Base-by-base conservation (phyloP, 37 sponge, comb jelly and placozoan genomes). In the Beroe forskalii region DNA sequence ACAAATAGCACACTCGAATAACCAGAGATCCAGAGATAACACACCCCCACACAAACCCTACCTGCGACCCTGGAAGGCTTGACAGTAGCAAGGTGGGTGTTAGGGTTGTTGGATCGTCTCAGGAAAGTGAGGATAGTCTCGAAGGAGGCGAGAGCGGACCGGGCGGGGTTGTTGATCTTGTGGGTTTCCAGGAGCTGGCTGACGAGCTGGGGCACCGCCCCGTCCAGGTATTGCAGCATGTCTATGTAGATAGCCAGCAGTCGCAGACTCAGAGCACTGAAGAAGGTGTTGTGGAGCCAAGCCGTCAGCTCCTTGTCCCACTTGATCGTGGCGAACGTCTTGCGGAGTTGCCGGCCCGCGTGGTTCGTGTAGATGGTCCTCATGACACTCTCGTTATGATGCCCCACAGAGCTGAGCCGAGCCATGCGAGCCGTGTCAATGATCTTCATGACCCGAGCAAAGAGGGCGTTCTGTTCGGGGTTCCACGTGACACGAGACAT, bases 401-500 rank as follows among this genome's bases (percentile, higher is more conserved):
- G 86, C 0, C 40, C 40, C 30, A 80, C 86, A 3, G 86, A 80
- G 48, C 86, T 80, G 86, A 80, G 86, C 22, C 86, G 86, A 1
- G 86, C 86, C 55, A 80, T 41, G 28, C 86, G 86, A 1, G 86
- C 86, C 24, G 86, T 80, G 86, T 80, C 86, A 9, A 80, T 80
- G 17, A 80, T 80, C 86, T 80, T 80, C 86, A 80, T 80, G 86
- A 80, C 55, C 12, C 86, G 86, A 42, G 86, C 86, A 44, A 80
- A 80, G 44, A 80, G 86, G 0, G 86, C 86, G 30, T 43, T 41
- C 35, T 80, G 86, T 44, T 80, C 86, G 28, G 86, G 86, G 55
- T 80, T 80, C 86, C 86, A 80, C 38, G 86, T 80, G 25, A 80
- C 86, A 41, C 86, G 86, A 20, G 86, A 80, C 86, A 80, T 80